These are phyloP conservation scores for Drosophila nr. fundita DNA, from an alignment of 2,888 invertebrate genomes.

Conservation along the genomic window DNA sequence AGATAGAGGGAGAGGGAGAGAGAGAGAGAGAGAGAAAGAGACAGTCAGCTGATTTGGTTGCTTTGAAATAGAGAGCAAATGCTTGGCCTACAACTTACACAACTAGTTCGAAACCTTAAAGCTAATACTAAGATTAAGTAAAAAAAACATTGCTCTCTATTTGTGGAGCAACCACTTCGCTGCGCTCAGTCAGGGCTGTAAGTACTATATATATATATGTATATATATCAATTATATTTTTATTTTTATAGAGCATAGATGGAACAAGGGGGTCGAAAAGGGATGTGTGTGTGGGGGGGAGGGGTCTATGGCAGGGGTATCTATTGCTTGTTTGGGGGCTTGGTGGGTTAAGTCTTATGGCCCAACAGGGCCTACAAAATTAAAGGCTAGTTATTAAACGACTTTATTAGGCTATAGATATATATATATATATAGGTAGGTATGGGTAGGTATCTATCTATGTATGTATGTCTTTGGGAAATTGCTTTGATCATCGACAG, in stretches of 20 bases:
- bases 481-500: slow-evolving; percentile 24
- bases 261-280: neutral
- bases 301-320: slow-evolving; percentile 1
- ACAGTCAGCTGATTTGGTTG: slow-evolving; percentile 5
- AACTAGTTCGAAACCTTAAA: slow-evolving; percentile 25
- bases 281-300: neutral
- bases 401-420: slow-evolving; percentile 15
- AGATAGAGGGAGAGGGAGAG: neutral
- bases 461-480: slow-evolving; percentile 8
- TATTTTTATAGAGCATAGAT: neutral
- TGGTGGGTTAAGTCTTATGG: slow-evolving; percentile 33
- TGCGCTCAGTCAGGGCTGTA: neutral
- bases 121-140: slow-evolving; percentile 17
- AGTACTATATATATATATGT: neutral
- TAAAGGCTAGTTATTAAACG: slow-evolving; percentile 22
- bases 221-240: neutral
- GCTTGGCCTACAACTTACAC: slow-evolving; percentile 19
- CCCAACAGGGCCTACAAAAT: slow-evolving; percentile 15
- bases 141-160: slow-evolving; percentile 26
- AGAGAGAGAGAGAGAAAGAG: neutral
- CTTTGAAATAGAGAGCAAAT: slow-evolving; percentile 27
- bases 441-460: slow-evolving; percentile 5
- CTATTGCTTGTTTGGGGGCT: neutral
- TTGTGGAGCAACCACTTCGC: neutral
- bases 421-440: slow-evolving; percentile 9